These are phyloP conservation scores for Spodoptera picta DNA, from an alignment of 2,888 invertebrate genomes.

Conservation along the genomic window DNA sequence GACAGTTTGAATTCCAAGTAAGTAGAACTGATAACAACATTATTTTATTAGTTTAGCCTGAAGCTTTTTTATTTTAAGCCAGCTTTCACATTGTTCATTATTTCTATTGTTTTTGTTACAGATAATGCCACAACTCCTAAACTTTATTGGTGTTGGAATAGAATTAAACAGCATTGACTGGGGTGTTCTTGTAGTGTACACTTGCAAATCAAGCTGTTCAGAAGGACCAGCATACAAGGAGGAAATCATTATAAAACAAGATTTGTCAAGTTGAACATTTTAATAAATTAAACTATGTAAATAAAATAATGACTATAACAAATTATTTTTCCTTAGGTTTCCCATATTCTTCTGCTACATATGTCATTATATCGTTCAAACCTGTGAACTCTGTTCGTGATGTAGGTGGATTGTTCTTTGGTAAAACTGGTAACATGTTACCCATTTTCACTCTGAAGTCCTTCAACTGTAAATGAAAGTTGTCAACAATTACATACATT, in stretches of 20 bases:
- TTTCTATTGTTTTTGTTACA: constrained; percentile 72
- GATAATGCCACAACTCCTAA: constrained; percentile 95
- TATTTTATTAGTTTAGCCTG: neutral
- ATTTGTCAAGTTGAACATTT: constrained; percentile 85
- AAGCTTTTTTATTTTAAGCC: too few species aligned
- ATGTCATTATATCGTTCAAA: constrained; percentile 94
- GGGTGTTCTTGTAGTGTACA: constrained; percentile 96
- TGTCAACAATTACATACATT: too few species aligned
- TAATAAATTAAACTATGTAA: constrained; percentile 17
- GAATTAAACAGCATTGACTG: constrained; percentile 93
- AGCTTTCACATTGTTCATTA: too few species aligned
- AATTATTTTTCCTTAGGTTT: constrained; percentile 67
- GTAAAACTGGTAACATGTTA: constrained; percentile 91
- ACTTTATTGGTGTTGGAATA: constrained; percentile 90
- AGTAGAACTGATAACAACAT: constrained; percentile 27
- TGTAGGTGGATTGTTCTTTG: constrained; percentile 93
- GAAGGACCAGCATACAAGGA: constrained; percentile 90
- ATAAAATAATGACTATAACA: constrained; percentile 30
- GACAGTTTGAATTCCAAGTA: constrained; percentile 97
- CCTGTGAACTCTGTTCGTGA: constrained; percentile 96
- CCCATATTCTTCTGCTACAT: constrained; percentile 90
- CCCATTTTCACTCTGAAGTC: constrained; percentile 96
- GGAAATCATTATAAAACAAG: constrained; percentile 96
- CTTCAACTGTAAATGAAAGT: constrained; percentile 88
- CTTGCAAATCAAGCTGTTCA: constrained; percentile 94